phyloP scores from a whole-genome alignment of 2,797 vertebrate species.

The Myotis daubentonii region DNA sequence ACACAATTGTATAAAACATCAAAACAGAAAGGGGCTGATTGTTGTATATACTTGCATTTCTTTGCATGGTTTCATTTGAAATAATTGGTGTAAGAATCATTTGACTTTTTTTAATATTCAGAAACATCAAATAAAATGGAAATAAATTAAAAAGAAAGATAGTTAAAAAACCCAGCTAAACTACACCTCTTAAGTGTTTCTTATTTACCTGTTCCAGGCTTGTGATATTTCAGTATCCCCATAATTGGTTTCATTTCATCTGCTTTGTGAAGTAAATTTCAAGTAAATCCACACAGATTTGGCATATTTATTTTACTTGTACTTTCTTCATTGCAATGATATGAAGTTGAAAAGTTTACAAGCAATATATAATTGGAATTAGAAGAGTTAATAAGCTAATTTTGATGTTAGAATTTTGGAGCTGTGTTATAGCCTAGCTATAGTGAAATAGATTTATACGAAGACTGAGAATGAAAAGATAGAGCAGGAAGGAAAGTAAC shows the following conservation, averaged over 20 bases:
- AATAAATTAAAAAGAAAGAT: constrained; percentile 65
- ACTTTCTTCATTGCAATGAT: constrained; percentile 16
- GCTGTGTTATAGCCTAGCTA: not conserved
- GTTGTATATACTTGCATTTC: constrained; percentile 83
- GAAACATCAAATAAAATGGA: constrained; percentile 85
- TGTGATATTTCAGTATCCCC: not conserved
- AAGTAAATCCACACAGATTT: not conserved
- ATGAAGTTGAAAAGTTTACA: not conserved
- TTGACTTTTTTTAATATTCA: constrained; percentile 89
- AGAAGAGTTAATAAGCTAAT: not conserved
- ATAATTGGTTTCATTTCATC: not conserved
- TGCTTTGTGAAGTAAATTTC: constrained; percentile 39
- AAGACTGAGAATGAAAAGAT: constrained; percentile 34
- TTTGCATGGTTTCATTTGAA: constrained; percentile 85
- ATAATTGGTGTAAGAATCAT: constrained; percentile 87
- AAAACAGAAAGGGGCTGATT: constrained; percentile 62
- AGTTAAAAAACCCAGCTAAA: not conserved
- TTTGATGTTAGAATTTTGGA: constrained; percentile 28
- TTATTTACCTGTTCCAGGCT: not conserved
- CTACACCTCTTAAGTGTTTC: not conserved
- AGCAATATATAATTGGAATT: not conserved
- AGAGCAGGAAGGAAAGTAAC: constrained; percentile 30
- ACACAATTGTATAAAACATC: constrained; percentile 33
- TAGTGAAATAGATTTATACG: constrained; percentile 8
- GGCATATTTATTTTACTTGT: constrained; percentile 3